Evolutionary conservation across 2,888 invertebrate genomes (phyloP).

Genomic region (Mythimna lalbum): DNA sequence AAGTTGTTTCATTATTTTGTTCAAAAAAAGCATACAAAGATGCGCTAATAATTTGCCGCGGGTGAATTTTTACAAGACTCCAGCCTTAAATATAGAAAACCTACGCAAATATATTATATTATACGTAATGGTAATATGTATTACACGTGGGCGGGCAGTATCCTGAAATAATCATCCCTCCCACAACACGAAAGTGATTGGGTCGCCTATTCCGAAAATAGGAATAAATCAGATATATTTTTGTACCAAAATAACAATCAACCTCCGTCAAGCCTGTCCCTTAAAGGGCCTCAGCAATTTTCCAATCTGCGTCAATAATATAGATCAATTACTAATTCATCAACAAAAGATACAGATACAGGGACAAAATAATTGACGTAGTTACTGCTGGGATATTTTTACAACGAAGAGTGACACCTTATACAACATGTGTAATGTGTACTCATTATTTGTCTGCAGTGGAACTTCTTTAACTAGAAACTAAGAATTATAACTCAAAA

Average conservation of each 20-base stretch:
- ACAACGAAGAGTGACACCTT: conserved; percentile 38
- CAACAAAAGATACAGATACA: conserved; percentile 27
- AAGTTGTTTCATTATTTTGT: no score
- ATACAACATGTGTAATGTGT: neutral
- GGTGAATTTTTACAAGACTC: no score
- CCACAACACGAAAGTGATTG: conserved; percentile 6
- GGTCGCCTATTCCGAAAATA: conserved; percentile 26
- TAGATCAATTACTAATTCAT: conserved; percentile 37
- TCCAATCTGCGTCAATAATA: conserved; percentile 34
- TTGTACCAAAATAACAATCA: conserved; percentile 34
- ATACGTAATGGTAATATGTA: conserved; percentile 3
- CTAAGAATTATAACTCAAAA: neutral
- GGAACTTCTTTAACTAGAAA: conserved; percentile 9
- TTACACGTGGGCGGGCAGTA: conserved; percentile 1
- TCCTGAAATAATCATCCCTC: conserved; percentile 36
- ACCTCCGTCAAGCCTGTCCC: conserved; percentile 27
- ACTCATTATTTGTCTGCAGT: conserved; percentile 6
- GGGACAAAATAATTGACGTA: conserved; percentile 35
- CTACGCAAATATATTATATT: conserved; percentile 7
- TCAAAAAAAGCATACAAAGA: no score
- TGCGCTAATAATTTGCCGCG: no score
- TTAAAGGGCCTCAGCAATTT: conserved; percentile 44
- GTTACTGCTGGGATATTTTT: conserved; percentile 15
- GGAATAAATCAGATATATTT: conserved; percentile 25
- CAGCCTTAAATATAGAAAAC: no score